Evolutionary conservation across 2,888 invertebrate genomes (phyloP), one percentile per base, ranked within the genome.

Genomic region (Amaurobius ferox): DNA sequence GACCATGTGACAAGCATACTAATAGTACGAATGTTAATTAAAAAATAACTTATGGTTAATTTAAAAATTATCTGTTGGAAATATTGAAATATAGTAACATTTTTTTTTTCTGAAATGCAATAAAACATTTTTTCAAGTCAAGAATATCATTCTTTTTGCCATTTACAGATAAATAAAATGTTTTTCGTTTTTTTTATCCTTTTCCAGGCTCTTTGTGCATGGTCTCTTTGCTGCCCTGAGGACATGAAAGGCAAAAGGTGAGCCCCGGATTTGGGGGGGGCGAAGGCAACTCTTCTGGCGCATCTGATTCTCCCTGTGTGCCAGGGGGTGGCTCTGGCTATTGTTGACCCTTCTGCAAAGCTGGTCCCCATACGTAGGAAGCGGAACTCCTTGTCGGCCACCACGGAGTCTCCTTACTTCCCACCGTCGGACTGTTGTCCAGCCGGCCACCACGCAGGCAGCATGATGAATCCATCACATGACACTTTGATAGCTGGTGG

Each of bases 311-410:
- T 23, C 16, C 55, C 55, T 55, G 23, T 23, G 5, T 23, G 23
- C 1, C 23, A 6, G 55, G 55, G 23, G 55, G 55, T 16, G 1
- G 3, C 16, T 5, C 23, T 55, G 7, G 19, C 23, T 23, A 1
- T 19, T 23, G 55, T 55, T 55, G 23, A 1, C 23, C 23, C 23
- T 19, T 55, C 62, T 44, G 61, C 26, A 66, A 79, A 29, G 72
- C 86, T 86, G 86, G 86, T 86, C 64, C 79, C 86, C 86, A 86
- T 86, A 86, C 86, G 79, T 70, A 86, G 79, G 61, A 79, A 86
- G 70, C 62, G 86, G 86, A 86, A 79, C 86, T 77, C 86, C 74
- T 74, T 70, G 30, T 76, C 71, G 19, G 30, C 72, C 74, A 79
- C 55, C 39, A 86, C 86, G 86, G 86, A 86, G 79, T 86, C 86